phyloP scores from a whole-genome alignment of 2,113 vertebrate species.

The Etheostoma spectabile region DNA sequence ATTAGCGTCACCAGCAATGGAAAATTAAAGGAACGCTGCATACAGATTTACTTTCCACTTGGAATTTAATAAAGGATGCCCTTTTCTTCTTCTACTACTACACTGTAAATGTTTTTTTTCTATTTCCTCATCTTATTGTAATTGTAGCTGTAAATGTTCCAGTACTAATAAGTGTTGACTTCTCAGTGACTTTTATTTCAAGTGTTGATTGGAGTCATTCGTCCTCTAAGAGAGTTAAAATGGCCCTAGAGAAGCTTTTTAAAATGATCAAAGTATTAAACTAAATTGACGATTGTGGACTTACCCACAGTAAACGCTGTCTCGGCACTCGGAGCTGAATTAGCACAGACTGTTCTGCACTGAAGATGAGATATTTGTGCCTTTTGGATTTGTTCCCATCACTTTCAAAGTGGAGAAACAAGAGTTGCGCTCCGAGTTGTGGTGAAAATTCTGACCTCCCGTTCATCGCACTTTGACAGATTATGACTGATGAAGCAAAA shows the following conservation, averaged over 20 bases:
- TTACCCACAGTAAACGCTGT: not conserved
- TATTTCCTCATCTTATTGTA: not conserved
- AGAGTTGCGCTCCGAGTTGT: conserved; percentile 8
- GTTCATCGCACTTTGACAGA: conserved; percentile 51
- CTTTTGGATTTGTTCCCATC: not conserved
- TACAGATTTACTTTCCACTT: not conserved
- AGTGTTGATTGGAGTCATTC: conserved; percentile 21
- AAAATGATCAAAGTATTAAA: conserved; percentile 11
- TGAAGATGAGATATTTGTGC: conserved; percentile 14
- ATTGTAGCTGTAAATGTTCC: conserved; percentile 14
- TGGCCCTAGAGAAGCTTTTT: not conserved
- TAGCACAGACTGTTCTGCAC: not conserved
- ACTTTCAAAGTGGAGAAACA: not conserved
- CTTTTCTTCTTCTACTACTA: not conserved
- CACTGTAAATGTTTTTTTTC: not conserved
- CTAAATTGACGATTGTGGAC: not conserved
- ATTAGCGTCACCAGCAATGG: too few relatives aligned
- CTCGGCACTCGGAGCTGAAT: not conserved
- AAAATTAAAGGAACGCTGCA: not conserved
- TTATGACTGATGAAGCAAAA: conserved; percentile 59
- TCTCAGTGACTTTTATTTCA: conserved; percentile 14
- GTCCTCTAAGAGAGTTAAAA: conserved; percentile 6
- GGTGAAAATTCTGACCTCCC: conserved; percentile 43
- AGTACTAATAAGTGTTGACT: conserved; percentile 1
- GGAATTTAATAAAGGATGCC: too few relatives aligned